These are phyloP conservation scores for Rhamnusium bicolor DNA, from an alignment of 2,888 invertebrate genomes.

Conservation along the genomic window DNA sequence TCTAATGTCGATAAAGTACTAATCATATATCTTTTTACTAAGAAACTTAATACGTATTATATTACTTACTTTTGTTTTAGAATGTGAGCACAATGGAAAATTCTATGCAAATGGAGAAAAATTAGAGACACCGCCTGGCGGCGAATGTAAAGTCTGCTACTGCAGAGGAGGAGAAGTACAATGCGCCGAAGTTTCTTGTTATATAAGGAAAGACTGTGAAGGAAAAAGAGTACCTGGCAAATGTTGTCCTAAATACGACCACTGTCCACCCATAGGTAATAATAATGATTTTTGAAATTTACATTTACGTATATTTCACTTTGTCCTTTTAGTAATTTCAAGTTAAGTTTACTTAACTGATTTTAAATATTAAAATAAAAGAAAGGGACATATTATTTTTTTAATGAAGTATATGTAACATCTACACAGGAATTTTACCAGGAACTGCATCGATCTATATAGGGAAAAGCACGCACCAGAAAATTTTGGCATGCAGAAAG, in stretches of 20 bases:
- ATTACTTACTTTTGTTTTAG: slow-evolving; percentile 71
- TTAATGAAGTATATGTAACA: too few species aligned
- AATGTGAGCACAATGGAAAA: slow-evolving; percentile 83
- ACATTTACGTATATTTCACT: background rate
- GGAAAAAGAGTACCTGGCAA: slow-evolving; percentile 81
- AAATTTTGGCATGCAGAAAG: too few species aligned
- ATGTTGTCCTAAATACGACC: slow-evolving; percentile 87
- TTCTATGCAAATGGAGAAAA: slow-evolving; percentile 85
- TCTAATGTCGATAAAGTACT: too few species aligned
- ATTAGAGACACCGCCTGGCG: slow-evolving; percentile 78
- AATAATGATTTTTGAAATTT: too few species aligned
- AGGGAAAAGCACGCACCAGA: too few species aligned
- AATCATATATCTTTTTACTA: too few species aligned
- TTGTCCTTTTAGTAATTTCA: background rate
- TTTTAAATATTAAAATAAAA: too few species aligned
- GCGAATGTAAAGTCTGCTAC: slow-evolving; percentile 86
- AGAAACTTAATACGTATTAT: too few species aligned
- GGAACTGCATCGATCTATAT: too few species aligned
- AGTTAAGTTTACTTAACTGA: too few species aligned
- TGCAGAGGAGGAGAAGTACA: slow-evolving; percentile 86
- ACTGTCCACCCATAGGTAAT: slow-evolving; percentile 81
- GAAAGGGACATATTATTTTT: too few species aligned
- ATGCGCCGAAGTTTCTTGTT: slow-evolving; percentile 85
- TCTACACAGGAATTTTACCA: too few species aligned
- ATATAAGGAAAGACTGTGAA: slow-evolving; percentile 83